Base-by-base conservation (phyloP, 1,140 invertebrate species). In the Drosophila sucinea region DNA sequence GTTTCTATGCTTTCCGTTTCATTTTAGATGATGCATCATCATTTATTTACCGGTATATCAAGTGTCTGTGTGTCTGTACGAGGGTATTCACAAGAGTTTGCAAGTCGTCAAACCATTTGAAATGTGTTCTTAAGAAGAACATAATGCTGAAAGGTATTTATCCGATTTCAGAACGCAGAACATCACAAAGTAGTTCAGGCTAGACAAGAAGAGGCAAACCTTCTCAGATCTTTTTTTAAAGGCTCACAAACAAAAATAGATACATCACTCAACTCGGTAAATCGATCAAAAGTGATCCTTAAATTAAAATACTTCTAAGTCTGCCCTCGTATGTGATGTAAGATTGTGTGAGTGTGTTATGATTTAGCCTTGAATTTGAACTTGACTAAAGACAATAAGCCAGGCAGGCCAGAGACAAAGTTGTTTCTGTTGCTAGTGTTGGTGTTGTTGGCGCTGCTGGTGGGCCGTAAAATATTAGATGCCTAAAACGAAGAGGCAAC, bases 311-410 rank as follows among this genome's bases (percentile, higher is more conserved):
- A 51, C 44, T 51, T 51, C 10, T 51, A 0, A 8, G 6, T 27
- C 44, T 47, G 23, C 44, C 44, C 44, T 47, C 44, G 44, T 47
- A 25, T 25, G 44, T 25, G 23, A 2, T 47, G 23, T 47, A 47
- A 27, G 35, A 38, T 38, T 38, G 44, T 51, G 44, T 51, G 44
- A 51, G 44, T 51, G 44, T 76, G 61, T 70, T 70, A 67, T 77
- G 67, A 67, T 72, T 83, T 89, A 87, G 83, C 83, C 84, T 87
- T 89, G 84, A 87, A 83, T 87, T 87, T 87, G 84, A 87, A 87
- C 84, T 87, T 87, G 84, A 66, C 73, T 75, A 80, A 51, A 83
- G 69, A 63, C 76, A 87, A 73, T 79, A 69, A 67, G 77, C 67
- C 75, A 67, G 60, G 55, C 62, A 77, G 60, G 55, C 62, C 73